Percentiles rank a stretch among this genome's conserved stretches.
Evolutionary conservation across 2,797 vertebrate genomes (phyloP).

Genomic region (Corythornis leucogaster): DNA sequence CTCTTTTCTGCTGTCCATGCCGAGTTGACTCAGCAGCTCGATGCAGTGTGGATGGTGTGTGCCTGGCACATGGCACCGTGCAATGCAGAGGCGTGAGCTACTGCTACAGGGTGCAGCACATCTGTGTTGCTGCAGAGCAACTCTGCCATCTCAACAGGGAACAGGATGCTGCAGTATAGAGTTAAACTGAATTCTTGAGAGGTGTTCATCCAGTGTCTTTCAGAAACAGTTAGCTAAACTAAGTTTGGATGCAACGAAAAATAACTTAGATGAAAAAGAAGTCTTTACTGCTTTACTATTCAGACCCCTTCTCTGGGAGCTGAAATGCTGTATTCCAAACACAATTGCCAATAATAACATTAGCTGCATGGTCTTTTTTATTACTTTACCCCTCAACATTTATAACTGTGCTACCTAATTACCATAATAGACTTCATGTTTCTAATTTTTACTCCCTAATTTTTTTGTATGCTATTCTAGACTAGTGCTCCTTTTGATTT

Average conservation of each 20-base stretch:
- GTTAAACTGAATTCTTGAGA: neutral
- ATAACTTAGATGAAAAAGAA: neutral
- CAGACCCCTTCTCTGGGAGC: neutral
- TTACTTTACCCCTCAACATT: neutral
- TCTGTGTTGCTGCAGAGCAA: neutral
- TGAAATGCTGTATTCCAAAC: neutral
- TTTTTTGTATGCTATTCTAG: neutral
- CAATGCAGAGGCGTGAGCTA: neutral
- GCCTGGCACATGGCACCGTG: fast-evolving
- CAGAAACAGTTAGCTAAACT: neutral
- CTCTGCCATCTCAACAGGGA: neutral
- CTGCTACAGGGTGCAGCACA: neutral
- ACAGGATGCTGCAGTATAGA: neutral
- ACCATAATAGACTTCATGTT: neutral
- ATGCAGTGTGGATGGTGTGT: neutral
- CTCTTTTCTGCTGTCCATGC: neutral
- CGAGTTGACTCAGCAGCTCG: neutral
- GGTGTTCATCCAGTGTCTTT: neutral
- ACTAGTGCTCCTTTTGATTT: neutral
- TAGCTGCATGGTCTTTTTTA: neutral
- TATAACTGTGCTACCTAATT: neutral
- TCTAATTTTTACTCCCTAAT: neutral
- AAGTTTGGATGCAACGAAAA: neutral
- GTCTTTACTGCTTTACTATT: neutral
- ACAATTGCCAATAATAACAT: neutral